A percentile compares a stretch with the other conserved stretches of the same genome.
These are phyloP conservation scores for Ranitomeya variabilis DNA, from an alignment of 2,113 vertebrate species.

Conservation along the genomic window DNA sequence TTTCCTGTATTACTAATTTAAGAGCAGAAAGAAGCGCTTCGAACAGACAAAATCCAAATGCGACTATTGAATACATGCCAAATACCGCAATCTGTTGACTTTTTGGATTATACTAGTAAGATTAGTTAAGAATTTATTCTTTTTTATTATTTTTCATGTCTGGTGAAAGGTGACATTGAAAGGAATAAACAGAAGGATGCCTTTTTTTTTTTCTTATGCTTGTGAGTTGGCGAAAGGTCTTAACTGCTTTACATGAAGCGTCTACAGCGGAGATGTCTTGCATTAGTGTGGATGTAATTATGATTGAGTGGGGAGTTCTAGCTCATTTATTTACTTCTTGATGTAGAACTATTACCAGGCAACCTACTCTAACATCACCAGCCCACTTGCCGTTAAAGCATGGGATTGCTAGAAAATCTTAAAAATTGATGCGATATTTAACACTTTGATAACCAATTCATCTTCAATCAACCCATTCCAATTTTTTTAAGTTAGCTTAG, in stretches of 20 bases:
- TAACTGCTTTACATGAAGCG: not conserved
- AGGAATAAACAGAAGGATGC: not conserved
- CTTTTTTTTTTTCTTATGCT: constrained; percentile 19
- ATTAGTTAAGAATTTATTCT: constrained; percentile 23
- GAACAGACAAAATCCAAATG: constrained; percentile 3
- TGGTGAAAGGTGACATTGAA: constrained; percentile 48
- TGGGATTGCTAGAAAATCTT: not conserved
- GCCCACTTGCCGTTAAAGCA: not conserved
- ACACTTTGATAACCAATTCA: not conserved
- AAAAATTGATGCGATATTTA: not conserved
- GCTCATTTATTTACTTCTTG: constrained; percentile 50
- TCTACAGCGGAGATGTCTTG: constrained; percentile 26
- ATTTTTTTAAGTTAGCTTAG: not conserved
- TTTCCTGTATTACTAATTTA: constrained; percentile 2
- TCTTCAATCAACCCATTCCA: not conserved
- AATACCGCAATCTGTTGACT: constrained; percentile 25
- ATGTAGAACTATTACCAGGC: constrained; percentile 48
- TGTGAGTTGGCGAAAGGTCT: constrained; percentile 2
- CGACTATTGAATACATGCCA: not conserved
- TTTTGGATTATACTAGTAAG: not conserved
- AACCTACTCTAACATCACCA: constrained; percentile 25
- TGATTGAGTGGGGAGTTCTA: constrained; percentile 48
- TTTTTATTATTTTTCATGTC: not conserved
- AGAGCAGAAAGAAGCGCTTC: not conserved
- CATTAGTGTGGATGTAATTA: constrained; percentile 43